These are phyloP conservation scores for Miichthys miiuy DNA, from an alignment of 2,797 vertebrate species.

Conservation along the genomic window DNA sequence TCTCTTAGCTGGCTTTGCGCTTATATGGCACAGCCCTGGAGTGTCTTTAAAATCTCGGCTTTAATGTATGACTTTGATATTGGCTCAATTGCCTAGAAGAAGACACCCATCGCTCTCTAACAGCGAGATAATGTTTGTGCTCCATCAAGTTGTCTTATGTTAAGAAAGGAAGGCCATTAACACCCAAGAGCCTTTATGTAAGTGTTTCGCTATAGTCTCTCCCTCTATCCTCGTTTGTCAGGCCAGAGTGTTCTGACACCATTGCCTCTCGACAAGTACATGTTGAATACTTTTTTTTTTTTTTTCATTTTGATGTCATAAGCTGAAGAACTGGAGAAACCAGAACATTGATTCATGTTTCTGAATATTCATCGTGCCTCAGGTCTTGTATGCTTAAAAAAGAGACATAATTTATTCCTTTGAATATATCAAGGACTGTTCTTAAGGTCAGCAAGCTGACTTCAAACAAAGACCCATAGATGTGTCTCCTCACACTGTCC, in stretches of 20 bases:
- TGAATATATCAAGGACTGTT: constrained; percentile 2
- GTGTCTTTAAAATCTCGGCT: constrained; percentile 8
- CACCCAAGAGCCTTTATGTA: constrained; percentile 17
- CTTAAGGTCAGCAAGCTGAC: constrained; percentile 7
- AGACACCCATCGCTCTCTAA: not conserved
- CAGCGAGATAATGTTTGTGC: constrained; percentile 1
- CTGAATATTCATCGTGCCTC: constrained; percentile 13
- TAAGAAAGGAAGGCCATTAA: constrained; percentile 12
- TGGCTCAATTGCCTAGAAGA: not conserved
- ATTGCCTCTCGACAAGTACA: constrained; percentile 25
- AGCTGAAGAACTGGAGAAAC: constrained; percentile 5
- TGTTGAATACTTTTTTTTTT: constrained; percentile 26
- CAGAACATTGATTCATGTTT: not conserved
- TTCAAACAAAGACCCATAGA: not conserved
- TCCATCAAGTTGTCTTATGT: not conserved
- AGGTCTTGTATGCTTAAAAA: not conserved
- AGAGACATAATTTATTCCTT: not conserved
- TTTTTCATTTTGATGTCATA: constrained; percentile 25
- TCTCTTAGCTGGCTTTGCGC: not conserved
- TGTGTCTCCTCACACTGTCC: not conserved
- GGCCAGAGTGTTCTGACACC: constrained; percentile 33
- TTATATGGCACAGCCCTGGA: not conserved
- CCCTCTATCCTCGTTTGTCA: constrained; percentile 19
- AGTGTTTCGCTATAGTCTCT: constrained; percentile 11
- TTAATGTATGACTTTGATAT: constrained; percentile 16